Evolutionary conservation across 2,888 invertebrate genomes (phyloP), one percentile per base, ranked within the genome.

Genomic region (Campoplex capitator): DNA sequence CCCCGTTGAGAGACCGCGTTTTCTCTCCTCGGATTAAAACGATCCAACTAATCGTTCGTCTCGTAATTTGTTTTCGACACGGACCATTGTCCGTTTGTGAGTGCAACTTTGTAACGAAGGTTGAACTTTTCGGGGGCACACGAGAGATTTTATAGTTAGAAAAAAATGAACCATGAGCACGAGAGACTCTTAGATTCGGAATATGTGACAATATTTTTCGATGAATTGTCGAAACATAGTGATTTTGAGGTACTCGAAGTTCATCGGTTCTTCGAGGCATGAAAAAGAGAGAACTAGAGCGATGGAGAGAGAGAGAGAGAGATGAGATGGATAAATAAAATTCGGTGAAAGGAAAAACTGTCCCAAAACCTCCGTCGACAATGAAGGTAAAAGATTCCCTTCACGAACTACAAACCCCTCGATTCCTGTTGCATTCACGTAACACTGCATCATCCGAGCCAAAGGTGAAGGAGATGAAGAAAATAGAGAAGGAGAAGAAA

Each of bases 21-120:
- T 62, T 78, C 67, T 82, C 77, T 78, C 79, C 77, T 78, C 79
- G 68, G 32, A 42, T 54, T 65, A 82, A 56, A 91, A 91, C 91
- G 92, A 92, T 92, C 91, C 85, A 90, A 90, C 92, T 92, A 92
- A 92, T 92, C 92, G 91, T 91, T 89, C 90, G 89, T 91, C 82
- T 62, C 91, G 91, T 92, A 92, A 92, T 92, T 90, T 91, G 89
- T 92, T 92, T 92, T 90, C 91, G 92, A 90, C 90, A 86, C 91
- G 91, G 91, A 35, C 91, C 90, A 90, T 92, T 91, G 91, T 92
- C 87, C 91, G 35, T 75, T 45, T 18, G 56, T 67, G 70, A 68
- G 82, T 70, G 58, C 32, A 42, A 62, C 56, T 51, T 42, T 16
- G 54, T 51, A 78, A 38, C 65, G 67, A 51, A 68, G 77, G 51